phyloP scores from a whole-genome alignment of 2,888 invertebrate genomes.

The Cybosia mesomella region DNA sequence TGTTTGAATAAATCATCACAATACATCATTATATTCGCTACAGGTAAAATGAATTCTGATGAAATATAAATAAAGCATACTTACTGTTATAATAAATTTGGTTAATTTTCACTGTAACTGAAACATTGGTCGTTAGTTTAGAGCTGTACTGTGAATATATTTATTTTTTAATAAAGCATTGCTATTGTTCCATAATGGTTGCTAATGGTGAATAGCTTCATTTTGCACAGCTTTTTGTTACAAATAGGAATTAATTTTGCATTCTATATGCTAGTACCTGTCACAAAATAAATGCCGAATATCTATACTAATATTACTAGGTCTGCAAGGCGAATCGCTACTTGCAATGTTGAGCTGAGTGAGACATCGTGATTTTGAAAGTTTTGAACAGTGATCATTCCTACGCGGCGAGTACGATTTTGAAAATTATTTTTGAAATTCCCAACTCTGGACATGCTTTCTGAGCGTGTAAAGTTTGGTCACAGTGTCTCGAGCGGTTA shows the following conservation, averaged over 20 bases:
- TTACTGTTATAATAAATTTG: slow-evolving; percentile 21
- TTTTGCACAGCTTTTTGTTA: not conserved
- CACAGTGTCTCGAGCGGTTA: no score
- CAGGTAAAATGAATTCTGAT: slow-evolving; percentile 25
- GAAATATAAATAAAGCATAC: slow-evolving; percentile 35
- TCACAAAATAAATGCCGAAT: no score
- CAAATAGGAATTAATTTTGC: not conserved
- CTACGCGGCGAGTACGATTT: no score
- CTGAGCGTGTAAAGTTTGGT: no score
- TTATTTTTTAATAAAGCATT: slow-evolving; percentile 1
- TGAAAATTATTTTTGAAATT: no score
- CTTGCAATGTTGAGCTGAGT: no score
- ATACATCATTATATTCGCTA: slow-evolving; percentile 4
- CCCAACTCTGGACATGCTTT: no score
- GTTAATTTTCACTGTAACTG: slow-evolving; percentile 24
- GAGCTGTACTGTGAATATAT: not conserved
- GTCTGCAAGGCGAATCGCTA: no score
- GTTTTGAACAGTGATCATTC: no score
- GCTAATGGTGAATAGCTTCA: not conserved
- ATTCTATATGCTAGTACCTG: not conserved
- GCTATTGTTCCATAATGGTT: not conserved
- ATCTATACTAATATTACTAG: no score
- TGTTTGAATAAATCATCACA: not conserved
- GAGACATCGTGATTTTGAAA: no score
- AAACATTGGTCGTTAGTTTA: slow-evolving; percentile 4